Base-by-base conservation (phyloP, 2,113 vertebrate genomes). In the Perca schrenkii region DNA sequence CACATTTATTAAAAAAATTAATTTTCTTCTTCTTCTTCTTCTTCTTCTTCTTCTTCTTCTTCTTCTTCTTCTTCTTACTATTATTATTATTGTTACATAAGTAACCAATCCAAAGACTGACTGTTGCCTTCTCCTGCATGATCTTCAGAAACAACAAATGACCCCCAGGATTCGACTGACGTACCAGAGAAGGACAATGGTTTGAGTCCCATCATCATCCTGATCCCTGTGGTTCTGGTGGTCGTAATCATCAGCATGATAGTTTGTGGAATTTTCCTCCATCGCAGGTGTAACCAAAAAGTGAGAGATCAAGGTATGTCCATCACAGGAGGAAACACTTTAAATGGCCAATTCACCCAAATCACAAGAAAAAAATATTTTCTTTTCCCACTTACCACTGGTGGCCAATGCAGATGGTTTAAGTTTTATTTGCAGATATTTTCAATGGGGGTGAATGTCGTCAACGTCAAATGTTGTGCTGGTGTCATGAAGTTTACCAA, bases 161-260 rank as follows among this genome's bases (percentile, higher is more conserved):
- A 21, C 4, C 4, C 19, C 2, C 16, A 0, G 4, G 0, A 43
- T 43, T 0, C 0, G 10, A 11, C 1, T 14, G 1, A 0, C 0
- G 1, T 1, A 15, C 0, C 4, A 16, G 63, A 3, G 0, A 10
- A 4, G 1, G 65, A 81, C 0, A 65, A 79, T 0, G 6, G 1
- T 25, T 53, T 54, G 40, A 58, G 10, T 60, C 3, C n/a, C 54
- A 73, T 86, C 49, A 60, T 90, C 69, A 85, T 93, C 63, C 22
- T 92, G n/a, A 76, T 93, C 58, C 80, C 91, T 0, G 89, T 89
- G 53, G 86, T 67, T 12, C 73, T 94, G 79, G 90, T 74, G 50
- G 67, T 90, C 4, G 0, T 92, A 0, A 74, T 94, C 49, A 74
- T 90, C 11, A 21, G 22, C 57, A 28, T 82, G 5, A 76, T 92